Evolutionary conservation across 2,888 invertebrate species (phyloP).

Genomic region (Scelioninae gen. 2): DNA sequence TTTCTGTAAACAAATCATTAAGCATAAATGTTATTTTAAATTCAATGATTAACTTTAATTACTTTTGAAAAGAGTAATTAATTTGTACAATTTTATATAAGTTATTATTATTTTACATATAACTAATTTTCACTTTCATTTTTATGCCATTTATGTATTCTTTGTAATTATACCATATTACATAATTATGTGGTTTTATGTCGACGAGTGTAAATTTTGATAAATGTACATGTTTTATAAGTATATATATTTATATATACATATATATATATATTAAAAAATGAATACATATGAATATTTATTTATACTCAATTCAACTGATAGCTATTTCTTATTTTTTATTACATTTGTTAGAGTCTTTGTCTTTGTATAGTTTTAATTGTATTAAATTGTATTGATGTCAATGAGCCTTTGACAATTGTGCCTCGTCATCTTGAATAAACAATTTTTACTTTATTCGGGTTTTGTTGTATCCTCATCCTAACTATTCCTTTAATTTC

Average conservation of each 20-base stretch:
- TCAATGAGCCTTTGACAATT: conserved; percentile 10
- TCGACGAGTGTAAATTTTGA: conserved; percentile 22
- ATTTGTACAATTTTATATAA: no score
- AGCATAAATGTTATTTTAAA: no score
- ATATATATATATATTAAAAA: neutral
- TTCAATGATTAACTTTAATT: no score
- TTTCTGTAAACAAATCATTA: no score
- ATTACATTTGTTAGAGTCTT: neutral
- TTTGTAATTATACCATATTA: no score
- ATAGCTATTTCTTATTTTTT: conserved; percentile 4
- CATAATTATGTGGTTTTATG: no score
- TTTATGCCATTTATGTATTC: conserved; percentile 1
- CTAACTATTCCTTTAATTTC: conserved; percentile 23
- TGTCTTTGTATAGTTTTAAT: conserved; percentile 6
- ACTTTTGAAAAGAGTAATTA: no score
- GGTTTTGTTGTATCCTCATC: conserved; percentile 50
- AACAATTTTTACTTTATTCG: conserved; percentile 38
- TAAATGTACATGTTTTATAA: conserved; percentile 1
- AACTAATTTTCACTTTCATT: neutral
- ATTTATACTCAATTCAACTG: neutral
- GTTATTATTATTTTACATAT: no score
- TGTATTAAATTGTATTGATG: conserved; percentile 21
- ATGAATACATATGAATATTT: neutral
- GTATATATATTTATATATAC: conserved; percentile 3
- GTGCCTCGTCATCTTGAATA: conserved; percentile 45